Evolutionary conservation across 2,113 vertebrate species (phyloP).

Genomic region (Platichthys flesus): DNA sequence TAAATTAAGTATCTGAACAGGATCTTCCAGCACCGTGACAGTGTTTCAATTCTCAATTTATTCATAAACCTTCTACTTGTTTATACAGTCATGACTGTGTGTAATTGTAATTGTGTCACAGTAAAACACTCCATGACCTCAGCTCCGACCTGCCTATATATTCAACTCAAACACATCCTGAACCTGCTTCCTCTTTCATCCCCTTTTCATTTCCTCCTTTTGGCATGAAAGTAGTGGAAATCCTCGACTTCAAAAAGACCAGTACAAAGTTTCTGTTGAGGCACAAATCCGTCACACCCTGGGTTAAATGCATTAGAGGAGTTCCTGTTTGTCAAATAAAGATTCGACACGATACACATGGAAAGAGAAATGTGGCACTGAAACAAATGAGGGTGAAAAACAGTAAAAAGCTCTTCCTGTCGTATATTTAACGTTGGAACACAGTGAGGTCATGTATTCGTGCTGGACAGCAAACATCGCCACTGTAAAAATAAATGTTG

Average conservation of each 20-base stretch:
- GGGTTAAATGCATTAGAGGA: neutral
- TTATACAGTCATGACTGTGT: neutral
- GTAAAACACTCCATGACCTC: constrained; percentile 12
- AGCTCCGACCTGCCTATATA: constrained; percentile 7
- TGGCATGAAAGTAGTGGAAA: neutral
- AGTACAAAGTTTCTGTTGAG: neutral
- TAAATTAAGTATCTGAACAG: too few species aligned
- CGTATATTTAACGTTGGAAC: constrained; percentile 14
- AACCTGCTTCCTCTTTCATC: constrained; percentile 5
- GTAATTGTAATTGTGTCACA: neutral
- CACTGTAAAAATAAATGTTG: constrained; percentile 12
- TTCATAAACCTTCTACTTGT: too few species aligned
- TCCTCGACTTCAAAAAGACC: neutral
- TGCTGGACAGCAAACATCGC: neutral
- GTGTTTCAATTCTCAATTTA: too few species aligned
- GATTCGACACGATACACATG: neutral
- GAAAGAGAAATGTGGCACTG: neutral
- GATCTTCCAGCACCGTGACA: too few species aligned
- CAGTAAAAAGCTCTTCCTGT: neutral
- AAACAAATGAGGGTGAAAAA: constrained; percentile 20
- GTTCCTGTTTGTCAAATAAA: neutral
- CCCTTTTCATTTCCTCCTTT: neutral
- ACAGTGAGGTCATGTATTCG: constrained; percentile 11
- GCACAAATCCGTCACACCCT: neutral
- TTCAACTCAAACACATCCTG: constrained; percentile 29